Base-by-base conservation (phyloP, 2,797 vertebrate genomes). In the Sarcophilus harrisii region DNA sequence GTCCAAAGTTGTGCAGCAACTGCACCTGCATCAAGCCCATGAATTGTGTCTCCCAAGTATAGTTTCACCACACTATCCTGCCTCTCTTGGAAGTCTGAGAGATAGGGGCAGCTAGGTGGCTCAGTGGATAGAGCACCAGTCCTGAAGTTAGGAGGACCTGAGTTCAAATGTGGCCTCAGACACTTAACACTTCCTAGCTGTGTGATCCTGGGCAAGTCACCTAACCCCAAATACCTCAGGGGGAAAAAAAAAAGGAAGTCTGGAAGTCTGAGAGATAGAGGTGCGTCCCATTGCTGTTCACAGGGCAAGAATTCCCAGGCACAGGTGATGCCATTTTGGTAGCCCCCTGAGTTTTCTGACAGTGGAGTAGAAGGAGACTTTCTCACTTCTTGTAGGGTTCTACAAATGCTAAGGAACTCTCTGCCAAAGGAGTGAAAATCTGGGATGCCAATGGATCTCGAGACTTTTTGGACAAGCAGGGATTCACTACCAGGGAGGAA, bases 391-490 rank as follows among this genome's bases (percentile, higher is more conserved):
- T 92, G 5, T 96, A 99, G 99, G 99, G 99, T 90, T 99, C 99
- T 92, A 99, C 99, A 87, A 99, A 99, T 91, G 99, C 99, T 73
- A 99, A 99, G 93, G 99, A 99, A 96, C 99, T 99, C 58, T 99
- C 99, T 0, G 98, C 98, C 91, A 99, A 99, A 96, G 99, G 99
- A 28, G 99, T 99, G 94, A 99, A 99, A 98, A 99, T 99, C 94
- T 99, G 99, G 99, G 99, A 99, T 57, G 99, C 99, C 90, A 99
- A 99, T 32, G 99, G 99, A 0, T 99, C 99, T 0, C 99, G 99
- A 73, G 98, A 98, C 49, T 99, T 99, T 97, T 98, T 99, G 98
- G 99, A 99, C 98, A 99, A 99, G 91, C 99, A 98, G 27, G 99
- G 99, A 14, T 99, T 99, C 96, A 98, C 96, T 8, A 97, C 98